Evolutionary conservation across 2,113 vertebrate genomes (phyloP).

Genomic region (Pedetes capensis): DNA sequence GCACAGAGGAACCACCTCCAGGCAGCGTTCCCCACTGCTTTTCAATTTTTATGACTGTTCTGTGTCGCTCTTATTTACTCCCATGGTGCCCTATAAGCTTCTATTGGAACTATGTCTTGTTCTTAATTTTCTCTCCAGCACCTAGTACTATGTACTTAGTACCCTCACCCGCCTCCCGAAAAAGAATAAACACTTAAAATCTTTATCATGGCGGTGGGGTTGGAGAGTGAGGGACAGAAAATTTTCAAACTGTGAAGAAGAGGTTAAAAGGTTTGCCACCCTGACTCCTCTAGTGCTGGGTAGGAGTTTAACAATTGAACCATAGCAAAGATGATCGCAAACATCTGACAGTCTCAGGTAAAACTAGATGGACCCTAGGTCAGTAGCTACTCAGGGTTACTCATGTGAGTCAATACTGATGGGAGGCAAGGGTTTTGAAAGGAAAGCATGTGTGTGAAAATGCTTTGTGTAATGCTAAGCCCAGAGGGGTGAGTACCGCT

Average conservation of each 20-base stretch:
- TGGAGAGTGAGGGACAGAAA: not conserved
- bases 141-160: not conserved
- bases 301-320: not conserved
- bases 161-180: too few species aligned
- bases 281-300: not conserved
- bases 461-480: conserved; percentile 3
- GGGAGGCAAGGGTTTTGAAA: not conserved
- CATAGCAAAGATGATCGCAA: not conserved
- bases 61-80: not conserved
- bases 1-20: not conserved
- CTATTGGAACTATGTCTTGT: not conserved
- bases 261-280: not conserved
- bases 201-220: not conserved
- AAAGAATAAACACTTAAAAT: not conserved
- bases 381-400: not conserved
- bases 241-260: not conserved
- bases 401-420: not conserved
- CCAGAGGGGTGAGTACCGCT: not conserved
- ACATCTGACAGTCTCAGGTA: not conserved
- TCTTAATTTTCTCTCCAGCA: conserved; percentile 41
- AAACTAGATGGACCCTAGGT: not conserved
- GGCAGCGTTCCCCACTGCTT: not conserved
- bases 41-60: not conserved
- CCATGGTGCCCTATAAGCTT: not conserved
- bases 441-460: not conserved